A percentile compares a stretch with the other conserved stretches of the same genome.
phyloP scores from a whole-genome alignment of 2,113 vertebrate genomes.

The Amia ocellicauda region DNA sequence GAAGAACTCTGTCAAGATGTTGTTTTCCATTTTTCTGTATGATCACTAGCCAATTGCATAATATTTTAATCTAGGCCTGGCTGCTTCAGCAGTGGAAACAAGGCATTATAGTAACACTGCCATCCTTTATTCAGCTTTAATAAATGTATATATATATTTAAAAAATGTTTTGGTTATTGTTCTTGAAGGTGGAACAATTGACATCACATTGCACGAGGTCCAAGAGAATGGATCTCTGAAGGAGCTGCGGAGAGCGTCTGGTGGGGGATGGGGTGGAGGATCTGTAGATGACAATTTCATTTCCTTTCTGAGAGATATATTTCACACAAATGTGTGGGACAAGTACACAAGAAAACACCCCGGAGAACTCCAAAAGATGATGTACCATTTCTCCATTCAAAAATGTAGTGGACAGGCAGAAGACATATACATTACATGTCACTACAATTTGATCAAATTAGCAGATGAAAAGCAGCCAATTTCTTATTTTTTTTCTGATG shows the following conservation, averaged over 20 bases:
- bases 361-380: constrained; percentile 29
- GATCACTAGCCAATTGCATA: too few species aligned
- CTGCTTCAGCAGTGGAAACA: too few species aligned
- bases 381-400: constrained; percentile 15
- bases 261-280: constrained; percentile 46
- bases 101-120: too few species aligned
- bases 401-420: constrained; percentile 11
- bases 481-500: constrained; percentile 3
- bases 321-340: constrained; percentile 24
- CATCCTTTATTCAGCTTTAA: too few species aligned
- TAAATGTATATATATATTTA: too few species aligned
- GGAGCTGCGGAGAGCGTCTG: constrained; percentile 43
- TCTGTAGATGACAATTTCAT: constrained; percentile 40
- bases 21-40: too few species aligned
- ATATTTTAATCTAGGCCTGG: too few species aligned
- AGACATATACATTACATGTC: constrained; percentile 6
- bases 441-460: background rate
- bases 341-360: constrained; percentile 13
- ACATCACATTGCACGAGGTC: constrained; percentile 51
- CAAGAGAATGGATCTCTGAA: constrained; percentile 33
- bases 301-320: constrained; percentile 37
- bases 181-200: constrained; percentile 32
- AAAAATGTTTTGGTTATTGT: too few species aligned
- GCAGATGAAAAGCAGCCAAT: constrained; percentile 3
- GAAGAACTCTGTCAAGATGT: too few species aligned